Evolutionary conservation across 1,140 invertebrate species (phyloP).

Genomic region (Scaptodrosophila lebanonensis): DNA sequence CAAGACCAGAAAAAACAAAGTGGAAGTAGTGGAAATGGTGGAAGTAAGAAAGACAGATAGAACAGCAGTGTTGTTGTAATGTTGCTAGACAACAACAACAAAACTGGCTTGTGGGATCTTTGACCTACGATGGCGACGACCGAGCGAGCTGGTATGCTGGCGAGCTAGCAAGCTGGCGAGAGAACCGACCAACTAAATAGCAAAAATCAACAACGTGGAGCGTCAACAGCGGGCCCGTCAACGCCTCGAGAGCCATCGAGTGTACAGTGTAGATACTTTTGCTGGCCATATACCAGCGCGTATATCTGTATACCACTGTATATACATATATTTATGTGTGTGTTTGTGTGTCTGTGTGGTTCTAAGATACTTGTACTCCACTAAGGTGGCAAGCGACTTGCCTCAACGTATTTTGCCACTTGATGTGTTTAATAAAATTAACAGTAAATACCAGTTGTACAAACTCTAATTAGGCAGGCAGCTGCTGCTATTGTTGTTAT

Average conservation of each 20-base stretch:
- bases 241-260: conserved; percentile 37
- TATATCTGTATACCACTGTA: not conserved
- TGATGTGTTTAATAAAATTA: conserved; percentile 61
- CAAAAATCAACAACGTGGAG: conserved; percentile 51
- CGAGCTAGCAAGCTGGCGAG: too few species aligned
- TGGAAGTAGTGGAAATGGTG: conserved; percentile 49
- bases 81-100: conserved; percentile 71
- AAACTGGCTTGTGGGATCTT: conserved; percentile 73
- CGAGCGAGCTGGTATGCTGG: too few species aligned
- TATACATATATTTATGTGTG: not conserved
- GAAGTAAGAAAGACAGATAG: conserved; percentile 34
- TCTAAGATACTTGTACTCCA: not conserved
- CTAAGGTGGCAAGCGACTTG: conserved; percentile 50
- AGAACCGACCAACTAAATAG: conserved; percentile 12
- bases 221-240: conserved; percentile 40
- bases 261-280: conserved; percentile 28
- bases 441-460: conserved; percentile 71
- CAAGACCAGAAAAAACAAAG: conserved; percentile 26
- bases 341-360: conserved; percentile 11
- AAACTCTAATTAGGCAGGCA: conserved; percentile 61
- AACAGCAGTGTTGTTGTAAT: conserved; percentile 40
- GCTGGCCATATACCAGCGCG: not conserved
- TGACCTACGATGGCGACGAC: conserved; percentile 70
- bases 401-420: conserved; percentile 7
- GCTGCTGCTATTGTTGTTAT: too few species aligned